Conservation (phyloP, 2,113 vertebrate species). For the Empidonax alnorum region DNA sequence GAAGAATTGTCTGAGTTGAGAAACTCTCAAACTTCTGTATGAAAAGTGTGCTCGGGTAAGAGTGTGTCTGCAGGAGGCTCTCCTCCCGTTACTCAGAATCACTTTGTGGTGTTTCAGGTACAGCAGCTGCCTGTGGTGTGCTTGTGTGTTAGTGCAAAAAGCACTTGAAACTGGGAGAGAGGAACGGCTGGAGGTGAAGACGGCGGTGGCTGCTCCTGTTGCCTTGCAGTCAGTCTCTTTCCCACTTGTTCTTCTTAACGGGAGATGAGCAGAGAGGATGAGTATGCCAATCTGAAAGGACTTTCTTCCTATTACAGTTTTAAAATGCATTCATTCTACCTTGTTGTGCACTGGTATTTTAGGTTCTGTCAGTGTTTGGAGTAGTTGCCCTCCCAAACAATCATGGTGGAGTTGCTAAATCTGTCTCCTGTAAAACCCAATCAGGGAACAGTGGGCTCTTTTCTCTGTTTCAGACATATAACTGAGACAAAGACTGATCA, state of each 20-base stretch:
- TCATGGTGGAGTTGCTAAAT: neutral
- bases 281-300: neutral
- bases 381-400: neutral
- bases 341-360: neutral
- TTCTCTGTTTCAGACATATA: neutral
- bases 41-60: neutral
- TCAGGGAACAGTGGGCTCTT: neutral
- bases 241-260: neutral
- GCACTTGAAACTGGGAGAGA: neutral
- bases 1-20: neutral
- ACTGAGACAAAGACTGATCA: neutral
- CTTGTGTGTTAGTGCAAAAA: neutral
- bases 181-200: neutral
- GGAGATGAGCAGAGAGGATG: neutral
- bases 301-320: neutral
- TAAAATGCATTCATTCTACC: neutral
- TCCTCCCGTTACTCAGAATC: rapidly evolving
- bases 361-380: neutral
- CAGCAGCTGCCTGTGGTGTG: neutral
- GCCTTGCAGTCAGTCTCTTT: rapidly evolving
- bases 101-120: neutral
- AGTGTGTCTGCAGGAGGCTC: neutral
- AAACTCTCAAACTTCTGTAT: neutral
- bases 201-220: neutral
- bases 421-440: neutral